phyloP scores from a whole-genome alignment of 2,888 invertebrate species.

The Apamea monoglypha region DNA sequence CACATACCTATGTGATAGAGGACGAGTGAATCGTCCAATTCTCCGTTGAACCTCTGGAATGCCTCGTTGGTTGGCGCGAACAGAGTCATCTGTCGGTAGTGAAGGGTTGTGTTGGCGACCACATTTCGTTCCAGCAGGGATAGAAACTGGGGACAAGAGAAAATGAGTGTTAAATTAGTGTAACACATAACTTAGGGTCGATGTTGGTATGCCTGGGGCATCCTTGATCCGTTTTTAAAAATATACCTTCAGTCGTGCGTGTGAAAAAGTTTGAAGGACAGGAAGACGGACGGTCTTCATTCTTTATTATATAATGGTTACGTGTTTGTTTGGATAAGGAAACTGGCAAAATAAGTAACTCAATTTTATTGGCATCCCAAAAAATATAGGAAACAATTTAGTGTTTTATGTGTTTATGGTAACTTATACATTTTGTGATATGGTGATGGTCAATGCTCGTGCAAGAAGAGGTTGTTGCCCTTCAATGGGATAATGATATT shows the following conservation, averaged over 20 bases:
- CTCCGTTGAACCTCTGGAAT: slow-evolving; percentile 93
- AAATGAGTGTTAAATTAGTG: not conserved
- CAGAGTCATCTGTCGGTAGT: slow-evolving; percentile 94
- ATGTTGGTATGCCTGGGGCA: not conserved
- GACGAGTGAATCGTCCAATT: slow-evolving; percentile 91
- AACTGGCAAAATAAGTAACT: not conserved
- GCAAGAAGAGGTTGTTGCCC: not conserved
- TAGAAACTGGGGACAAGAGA: slow-evolving; percentile 92
- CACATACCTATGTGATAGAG: slow-evolving; percentile 96
- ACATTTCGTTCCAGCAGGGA: slow-evolving; percentile 93
- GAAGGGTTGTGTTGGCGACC: slow-evolving; percentile 93
- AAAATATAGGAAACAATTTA: not conserved
- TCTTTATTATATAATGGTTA: not conserved
- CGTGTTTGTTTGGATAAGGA: too few relatives aligned
- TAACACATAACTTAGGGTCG: not conserved
- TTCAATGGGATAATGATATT: too few relatives aligned
- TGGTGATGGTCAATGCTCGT: too few relatives aligned
- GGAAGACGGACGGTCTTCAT: not conserved
- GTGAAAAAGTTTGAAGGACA: not conserved
- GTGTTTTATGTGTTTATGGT: not conserved
- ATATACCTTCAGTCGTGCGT: not conserved
- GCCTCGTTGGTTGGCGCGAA: slow-evolving; percentile 97
- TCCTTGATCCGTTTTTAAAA: not conserved
- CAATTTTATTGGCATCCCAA: not conserved
- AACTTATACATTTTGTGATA: not conserved